A percentile compares a stretch with the other conserved stretches of the same genome.
phyloP scores from a whole-genome alignment of 1,140 invertebrate genomes.

The Belonocnema kinseyi region DNA sequence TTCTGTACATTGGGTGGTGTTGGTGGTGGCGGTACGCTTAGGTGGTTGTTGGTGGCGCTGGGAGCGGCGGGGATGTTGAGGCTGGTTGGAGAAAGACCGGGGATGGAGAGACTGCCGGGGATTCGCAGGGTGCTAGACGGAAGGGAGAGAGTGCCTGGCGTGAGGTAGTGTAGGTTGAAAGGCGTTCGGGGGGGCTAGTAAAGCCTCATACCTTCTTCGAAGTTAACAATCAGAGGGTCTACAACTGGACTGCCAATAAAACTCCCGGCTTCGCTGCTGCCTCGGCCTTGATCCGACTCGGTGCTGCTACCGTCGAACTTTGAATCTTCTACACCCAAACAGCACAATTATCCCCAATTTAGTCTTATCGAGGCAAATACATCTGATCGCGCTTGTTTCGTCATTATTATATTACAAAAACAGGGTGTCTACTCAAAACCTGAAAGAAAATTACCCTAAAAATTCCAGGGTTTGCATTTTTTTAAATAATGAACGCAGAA shows the following conservation, averaged over 20 bases:
- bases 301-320: constrained; percentile 70
- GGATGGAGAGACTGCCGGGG: constrained; percentile 55
- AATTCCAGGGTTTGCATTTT: no score
- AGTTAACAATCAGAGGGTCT: constrained; percentile 83
- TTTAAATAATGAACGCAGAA: no score
- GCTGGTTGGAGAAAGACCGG: constrained; percentile 44
- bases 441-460: no score
- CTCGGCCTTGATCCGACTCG: constrained; percentile 71
- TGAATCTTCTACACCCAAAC: constrained; percentile 60
- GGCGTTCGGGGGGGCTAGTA: constrained; percentile 78
- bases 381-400: no score
- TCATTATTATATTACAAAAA: no score
- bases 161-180: constrained; percentile 75
- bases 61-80: constrained; percentile 51
- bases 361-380: no score
- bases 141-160: constrained; percentile 70
- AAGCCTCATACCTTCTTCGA: constrained; percentile 87
- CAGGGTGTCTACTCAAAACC: no score
- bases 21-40: constrained; percentile 63
- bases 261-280: constrained; percentile 71
- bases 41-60: constrained; percentile 53
- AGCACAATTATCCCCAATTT: constrained; percentile 5
- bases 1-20: constrained; percentile 55
- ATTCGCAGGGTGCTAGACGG: constrained; percentile 64
- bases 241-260: constrained; percentile 75